Evolutionary conservation across 1,140 invertebrate genomes (phyloP).

Genomic region (Sycophila sp.): DNA sequence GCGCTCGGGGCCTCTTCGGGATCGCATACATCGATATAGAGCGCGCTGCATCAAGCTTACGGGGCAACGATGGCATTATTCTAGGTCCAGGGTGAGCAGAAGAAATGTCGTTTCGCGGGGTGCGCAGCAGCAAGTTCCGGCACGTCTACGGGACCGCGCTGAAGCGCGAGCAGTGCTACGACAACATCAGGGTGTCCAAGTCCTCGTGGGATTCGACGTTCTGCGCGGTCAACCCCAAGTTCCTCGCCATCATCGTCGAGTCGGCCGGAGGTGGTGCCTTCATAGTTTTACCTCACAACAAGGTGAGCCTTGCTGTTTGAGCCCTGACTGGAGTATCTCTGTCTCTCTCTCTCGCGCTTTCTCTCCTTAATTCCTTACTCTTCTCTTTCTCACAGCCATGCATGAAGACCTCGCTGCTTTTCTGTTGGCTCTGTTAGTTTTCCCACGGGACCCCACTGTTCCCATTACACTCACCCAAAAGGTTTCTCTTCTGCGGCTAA

Average conservation of each 20-base stretch:
- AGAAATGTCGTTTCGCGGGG: slow-evolving; percentile 93
- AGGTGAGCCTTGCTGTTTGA: slow-evolving; percentile 74
- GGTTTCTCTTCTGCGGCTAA: too few species aligned
- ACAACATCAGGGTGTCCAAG: slow-evolving; percentile 98
- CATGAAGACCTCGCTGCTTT: not conserved
- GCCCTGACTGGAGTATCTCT: too few species aligned
- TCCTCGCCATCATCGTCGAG: slow-evolving; percentile 98
- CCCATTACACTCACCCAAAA: too few species aligned
- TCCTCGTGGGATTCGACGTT: slow-evolving; percentile 99
- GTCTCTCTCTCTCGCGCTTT: slow-evolving; percentile 13
- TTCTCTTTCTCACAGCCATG: not conserved
- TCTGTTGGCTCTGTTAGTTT: not conserved
- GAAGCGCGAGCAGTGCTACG: slow-evolving; percentile 98
- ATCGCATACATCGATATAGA: too few species aligned
- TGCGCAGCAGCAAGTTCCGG: slow-evolving; percentile 96
- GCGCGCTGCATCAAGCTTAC: not conserved
- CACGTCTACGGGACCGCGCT: slow-evolving; percentile 97
- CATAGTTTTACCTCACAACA: slow-evolving; percentile 95
- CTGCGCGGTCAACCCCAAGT: slow-evolving; percentile 99
- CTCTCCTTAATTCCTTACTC: not conserved
- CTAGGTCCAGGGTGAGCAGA: slow-evolving; percentile 33
- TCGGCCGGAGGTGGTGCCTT: slow-evolving; percentile 98
- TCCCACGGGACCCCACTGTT: too few species aligned
- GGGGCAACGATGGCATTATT: slow-evolving; percentile 29
- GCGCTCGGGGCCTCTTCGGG: too few species aligned